Conservation (phyloP, 2,797 vertebrate genomes). For the Hylomyscus alleni region DNA sequence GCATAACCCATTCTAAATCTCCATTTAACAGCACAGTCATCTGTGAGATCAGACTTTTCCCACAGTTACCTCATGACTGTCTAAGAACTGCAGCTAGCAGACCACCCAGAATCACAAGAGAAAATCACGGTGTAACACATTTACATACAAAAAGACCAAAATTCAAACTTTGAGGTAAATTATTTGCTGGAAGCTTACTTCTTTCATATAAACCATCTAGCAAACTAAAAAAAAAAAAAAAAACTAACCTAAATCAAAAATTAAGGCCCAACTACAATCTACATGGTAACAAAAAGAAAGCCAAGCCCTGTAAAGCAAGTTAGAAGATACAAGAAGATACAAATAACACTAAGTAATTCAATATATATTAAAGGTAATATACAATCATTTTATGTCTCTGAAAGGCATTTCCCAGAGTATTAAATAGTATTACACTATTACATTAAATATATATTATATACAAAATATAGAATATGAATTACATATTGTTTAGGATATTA, state of each 20-base stretch:
- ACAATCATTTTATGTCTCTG: neutral
- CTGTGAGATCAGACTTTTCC: neutral
- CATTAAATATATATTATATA: neutral
- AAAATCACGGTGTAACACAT: neutral
- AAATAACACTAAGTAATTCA: conserved; percentile 29
- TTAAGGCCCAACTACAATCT: neutral
- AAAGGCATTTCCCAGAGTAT: conserved; percentile 3
- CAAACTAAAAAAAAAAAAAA: neutral
- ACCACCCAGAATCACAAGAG: neutral
- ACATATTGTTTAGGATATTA: neutral
- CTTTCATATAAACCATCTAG: neutral
- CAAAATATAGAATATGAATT: neutral
- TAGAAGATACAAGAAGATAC: neutral
- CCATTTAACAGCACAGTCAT: neutral
- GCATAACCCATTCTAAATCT: neutral
- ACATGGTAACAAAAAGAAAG: neutral
- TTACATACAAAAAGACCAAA: neutral
- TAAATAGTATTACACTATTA: too few species aligned
- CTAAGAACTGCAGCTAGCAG: neutral
- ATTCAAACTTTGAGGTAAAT: neutral
- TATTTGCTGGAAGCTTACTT: neutral
- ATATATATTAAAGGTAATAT: neutral
- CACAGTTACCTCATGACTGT: neutral
- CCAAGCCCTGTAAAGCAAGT: neutral
- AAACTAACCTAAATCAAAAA: neutral